A percentile compares a stretch with the other conserved stretches of the same genome.
phyloP scores from a whole-genome alignment of 2,113 vertebrate species.

The Grus americana region DNA sequence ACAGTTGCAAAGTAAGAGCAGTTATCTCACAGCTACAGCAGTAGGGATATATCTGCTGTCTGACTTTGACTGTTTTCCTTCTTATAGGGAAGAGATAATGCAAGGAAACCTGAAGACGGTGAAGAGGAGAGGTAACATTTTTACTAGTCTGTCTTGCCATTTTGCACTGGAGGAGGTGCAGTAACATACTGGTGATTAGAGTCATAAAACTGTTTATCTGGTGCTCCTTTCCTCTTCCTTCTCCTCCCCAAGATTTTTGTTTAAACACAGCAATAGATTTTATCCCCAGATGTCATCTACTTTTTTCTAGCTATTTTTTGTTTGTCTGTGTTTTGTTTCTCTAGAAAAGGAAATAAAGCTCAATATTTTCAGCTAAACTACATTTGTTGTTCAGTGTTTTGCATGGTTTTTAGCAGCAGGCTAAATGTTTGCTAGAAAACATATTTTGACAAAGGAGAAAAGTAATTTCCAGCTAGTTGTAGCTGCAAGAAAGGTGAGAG shows the following conservation, averaged over 20 bases:
- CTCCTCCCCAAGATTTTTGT: background rate
- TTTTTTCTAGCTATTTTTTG: background rate
- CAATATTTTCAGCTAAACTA: background rate
- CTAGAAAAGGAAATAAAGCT: background rate
- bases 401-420: background rate
- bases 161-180: background rate
- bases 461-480: conserved; percentile 1
- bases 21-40: background rate
- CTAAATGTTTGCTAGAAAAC: conserved; percentile 20
- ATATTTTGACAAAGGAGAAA: background rate
- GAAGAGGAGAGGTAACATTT: background rate
- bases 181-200: background rate
- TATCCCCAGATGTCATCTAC: background rate
- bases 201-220: background rate
- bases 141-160: background rate
- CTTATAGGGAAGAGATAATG: background rate
- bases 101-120: background rate
- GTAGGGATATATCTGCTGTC: background rate
- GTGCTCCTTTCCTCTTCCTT: background rate
- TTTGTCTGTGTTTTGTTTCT: background rate
- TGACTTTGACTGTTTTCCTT: background rate
- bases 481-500: background rate
- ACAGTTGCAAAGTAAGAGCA: background rate
- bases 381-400: background rate
- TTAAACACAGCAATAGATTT: background rate